Conservation (phyloP, 2,113 vertebrate species). For the Uria aalge region DNA sequence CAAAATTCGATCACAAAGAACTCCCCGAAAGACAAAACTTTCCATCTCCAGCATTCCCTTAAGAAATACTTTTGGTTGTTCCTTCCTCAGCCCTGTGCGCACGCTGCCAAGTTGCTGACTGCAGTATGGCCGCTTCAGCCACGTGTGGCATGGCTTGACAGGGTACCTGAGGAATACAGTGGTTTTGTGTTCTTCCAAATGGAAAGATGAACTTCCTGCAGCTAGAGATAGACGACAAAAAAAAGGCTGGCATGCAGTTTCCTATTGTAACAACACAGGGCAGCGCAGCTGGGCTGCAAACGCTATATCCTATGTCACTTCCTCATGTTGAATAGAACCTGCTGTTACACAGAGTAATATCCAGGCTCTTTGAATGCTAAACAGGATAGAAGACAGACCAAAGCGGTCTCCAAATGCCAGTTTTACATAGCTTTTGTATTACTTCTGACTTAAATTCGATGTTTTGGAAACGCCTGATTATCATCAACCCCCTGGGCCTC, state of each 20-base stretch:
- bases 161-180: background rate
- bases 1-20: background rate
- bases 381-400: background rate
- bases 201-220: background rate
- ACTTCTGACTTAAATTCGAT: background rate
- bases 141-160: accelerated
- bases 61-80: background rate
- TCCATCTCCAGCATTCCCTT: background rate
- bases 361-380: background rate
- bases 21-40: background rate
- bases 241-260: background rate
- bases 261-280: background rate
- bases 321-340: background rate
- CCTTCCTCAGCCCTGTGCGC: background rate
- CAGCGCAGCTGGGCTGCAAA: background rate
- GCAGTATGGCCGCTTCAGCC: background rate
- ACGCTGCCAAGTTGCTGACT: background rate
- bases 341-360: background rate
- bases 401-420: background rate
- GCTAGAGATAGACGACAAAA: background rate
- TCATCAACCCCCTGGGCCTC: accelerated
- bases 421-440: background rate
- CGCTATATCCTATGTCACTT: background rate
- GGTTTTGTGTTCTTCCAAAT: background rate
- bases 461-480: background rate